phyloP scores from a whole-genome alignment of 2,113 vertebrate species.

The Macroglossus sobrinus region DNA sequence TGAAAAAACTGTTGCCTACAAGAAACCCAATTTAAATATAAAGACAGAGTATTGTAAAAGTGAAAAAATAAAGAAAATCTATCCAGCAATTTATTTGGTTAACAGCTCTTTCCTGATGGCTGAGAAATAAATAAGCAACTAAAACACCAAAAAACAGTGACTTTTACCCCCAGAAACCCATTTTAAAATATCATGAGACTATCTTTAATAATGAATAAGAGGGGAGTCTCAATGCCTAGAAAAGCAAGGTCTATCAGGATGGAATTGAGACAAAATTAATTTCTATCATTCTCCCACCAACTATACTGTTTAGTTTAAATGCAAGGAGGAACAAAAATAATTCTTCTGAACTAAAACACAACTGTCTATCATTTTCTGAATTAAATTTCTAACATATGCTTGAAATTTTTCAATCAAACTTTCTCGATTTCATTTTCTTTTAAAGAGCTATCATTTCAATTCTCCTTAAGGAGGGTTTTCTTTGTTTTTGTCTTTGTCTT shows the following conservation, averaged over 20 bases:
- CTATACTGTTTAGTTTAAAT: neutral
- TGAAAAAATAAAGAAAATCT: neutral
- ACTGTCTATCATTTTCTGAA: neutral
- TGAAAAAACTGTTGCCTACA: neutral
- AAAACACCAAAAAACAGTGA: neutral
- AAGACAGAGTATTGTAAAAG: neutral
- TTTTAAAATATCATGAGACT: neutral
- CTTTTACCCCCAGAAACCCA: neutral
- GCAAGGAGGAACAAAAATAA: neutral
- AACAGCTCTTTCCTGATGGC: neutral
- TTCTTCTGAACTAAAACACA: neutral
- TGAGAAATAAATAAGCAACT: neutral
- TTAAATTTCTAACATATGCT: neutral
- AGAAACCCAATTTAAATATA: neutral
- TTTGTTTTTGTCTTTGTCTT: neutral
- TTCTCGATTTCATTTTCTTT: neutral
- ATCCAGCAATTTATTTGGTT: neutral
- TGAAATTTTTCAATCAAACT: neutral
- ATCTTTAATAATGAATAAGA: neutral
- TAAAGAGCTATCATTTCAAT: neutral
- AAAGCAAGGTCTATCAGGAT: neutral
- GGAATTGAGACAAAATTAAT: neutral
- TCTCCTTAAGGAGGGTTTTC: neutral
- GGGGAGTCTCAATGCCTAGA: neutral
- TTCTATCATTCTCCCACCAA: neutral